phyloP scores from a whole-genome alignment of 1,140 invertebrate species.

The Platyura marginata region DNA sequence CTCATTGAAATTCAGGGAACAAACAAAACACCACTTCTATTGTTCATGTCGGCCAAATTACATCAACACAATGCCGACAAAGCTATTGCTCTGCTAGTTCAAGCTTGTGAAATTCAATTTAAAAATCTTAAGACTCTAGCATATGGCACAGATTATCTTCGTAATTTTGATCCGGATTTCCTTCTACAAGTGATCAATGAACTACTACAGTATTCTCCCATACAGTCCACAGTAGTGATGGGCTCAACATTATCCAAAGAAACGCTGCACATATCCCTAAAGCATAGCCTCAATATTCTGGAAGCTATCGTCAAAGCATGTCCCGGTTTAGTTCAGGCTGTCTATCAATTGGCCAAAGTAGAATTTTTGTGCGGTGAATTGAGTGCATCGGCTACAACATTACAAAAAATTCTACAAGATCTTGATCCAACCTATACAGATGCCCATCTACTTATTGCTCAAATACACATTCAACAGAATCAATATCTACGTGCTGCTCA shows the following conservation, averaged over 20 bases:
- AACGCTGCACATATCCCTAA: constrained; percentile 21
- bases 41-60: constrained; percentile 51
- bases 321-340: constrained; percentile 56
- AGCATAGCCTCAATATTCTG: constrained; percentile 41
- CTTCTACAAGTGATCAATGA: constrained; percentile 60
- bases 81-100: constrained; percentile 42
- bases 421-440: constrained; percentile 60
- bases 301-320: constrained; percentile 57
- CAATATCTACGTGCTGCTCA: constrained; percentile 64
- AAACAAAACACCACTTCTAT: constrained; percentile 34
- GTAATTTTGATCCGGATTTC: constrained; percentile 68
- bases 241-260: constrained; percentile 26
- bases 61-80: constrained; percentile 35
- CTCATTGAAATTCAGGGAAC: constrained; percentile 61
- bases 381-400: constrained; percentile 36
- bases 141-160: constrained; percentile 58
- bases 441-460: constrained; percentile 72
- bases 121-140: constrained; percentile 36
- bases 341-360: constrained; percentile 59
- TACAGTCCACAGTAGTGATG: constrained; percentile 27
- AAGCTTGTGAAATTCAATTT: constrained; percentile 51
- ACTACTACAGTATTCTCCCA: constrained; percentile 54
- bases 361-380: constrained; percentile 62
- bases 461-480: constrained; percentile 57
- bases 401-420: constrained; percentile 54